These are phyloP conservation scores for Ctenicera cuprea DNA, from an alignment of 2,888 invertebrate genomes.

Conservation along the genomic window DNA sequence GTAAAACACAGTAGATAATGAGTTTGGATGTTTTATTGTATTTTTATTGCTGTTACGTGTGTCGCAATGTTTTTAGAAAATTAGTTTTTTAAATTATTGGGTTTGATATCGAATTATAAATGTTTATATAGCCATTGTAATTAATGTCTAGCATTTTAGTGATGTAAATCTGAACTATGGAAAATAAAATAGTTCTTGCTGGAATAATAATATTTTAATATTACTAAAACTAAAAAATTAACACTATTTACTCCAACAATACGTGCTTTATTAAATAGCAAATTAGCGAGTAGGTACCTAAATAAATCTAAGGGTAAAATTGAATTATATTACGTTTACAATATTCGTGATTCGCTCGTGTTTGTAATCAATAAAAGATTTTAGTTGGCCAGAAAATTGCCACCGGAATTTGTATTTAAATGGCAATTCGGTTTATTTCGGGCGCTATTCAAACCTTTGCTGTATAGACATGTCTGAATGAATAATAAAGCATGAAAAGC, in stretches of 20 bases:
- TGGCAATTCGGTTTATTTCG: slow-evolving; percentile 33
- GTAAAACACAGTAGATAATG: slow-evolving; percentile 46
- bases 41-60: slow-evolving; percentile 48
- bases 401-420: slow-evolving; percentile 41
- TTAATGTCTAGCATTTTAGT: no score
- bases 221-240: no score
- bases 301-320: neutral
- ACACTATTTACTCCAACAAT: no score
- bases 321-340: neutral
- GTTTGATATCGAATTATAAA: neutral
- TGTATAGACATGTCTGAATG: slow-evolving; percentile 64
- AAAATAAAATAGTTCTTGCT: no score
- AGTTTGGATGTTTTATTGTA: slow-evolving; percentile 45
- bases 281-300: no score
- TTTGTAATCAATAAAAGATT: slow-evolving; percentile 36
- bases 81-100: neutral
- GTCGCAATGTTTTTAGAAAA: slow-evolving; percentile 23
- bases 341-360: slow-evolving; percentile 20
- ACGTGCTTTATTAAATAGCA: no score
- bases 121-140: no score
- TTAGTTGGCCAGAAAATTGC: slow-evolving; percentile 35
- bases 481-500: slow-evolving; percentile 68
- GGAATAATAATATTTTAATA: no score
- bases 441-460: slow-evolving; percentile 61
- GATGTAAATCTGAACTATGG: no score